These are phyloP conservation scores for Denticeps clupeoides DNA, from an alignment of 2,797 vertebrate genomes.

Conservation along the genomic window DNA sequence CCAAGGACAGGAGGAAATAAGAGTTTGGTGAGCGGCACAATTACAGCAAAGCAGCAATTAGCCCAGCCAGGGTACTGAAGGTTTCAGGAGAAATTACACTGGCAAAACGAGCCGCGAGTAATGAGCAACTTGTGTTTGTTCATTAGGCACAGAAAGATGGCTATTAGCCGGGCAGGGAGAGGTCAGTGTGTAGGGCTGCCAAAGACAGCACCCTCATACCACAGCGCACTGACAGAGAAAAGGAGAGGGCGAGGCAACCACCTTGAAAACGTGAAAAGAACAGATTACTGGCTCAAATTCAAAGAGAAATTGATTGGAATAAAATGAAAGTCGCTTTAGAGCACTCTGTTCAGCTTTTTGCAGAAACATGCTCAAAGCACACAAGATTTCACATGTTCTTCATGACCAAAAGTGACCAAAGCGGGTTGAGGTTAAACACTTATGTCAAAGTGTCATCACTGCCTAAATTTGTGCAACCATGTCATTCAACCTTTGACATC, in stretches of 20 bases:
- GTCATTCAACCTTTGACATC: too few species aligned
- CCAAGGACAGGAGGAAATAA: conserved; percentile 14
- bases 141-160: conserved; percentile 25
- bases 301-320: too few species aligned
- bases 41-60: conserved; percentile 15
- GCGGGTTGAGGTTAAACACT: too few species aligned
- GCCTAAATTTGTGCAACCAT: too few species aligned
- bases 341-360: too few species aligned
- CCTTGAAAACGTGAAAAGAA: conserved; percentile 12
- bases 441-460: too few species aligned
- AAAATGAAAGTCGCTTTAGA: too few species aligned
- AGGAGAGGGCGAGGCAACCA: not conserved
- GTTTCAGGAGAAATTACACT: conserved; percentile 36
- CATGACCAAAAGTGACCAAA: too few species aligned
- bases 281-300: too few species aligned
- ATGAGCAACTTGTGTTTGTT: conserved; percentile 28
- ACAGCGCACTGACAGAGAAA: conserved; percentile 17
- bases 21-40: conserved; percentile 23
- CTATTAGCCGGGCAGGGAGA: conserved; percentile 16
- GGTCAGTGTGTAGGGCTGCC: conserved; percentile 30
- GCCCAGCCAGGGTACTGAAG: conserved; percentile 10
- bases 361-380: too few species aligned
- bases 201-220: conserved; percentile 16
- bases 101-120: conserved; percentile 31
- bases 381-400: too few species aligned